Conservation (phyloP, 2,113 vertebrate genomes). For the Paradoxurus hermaphroditus region DNA sequence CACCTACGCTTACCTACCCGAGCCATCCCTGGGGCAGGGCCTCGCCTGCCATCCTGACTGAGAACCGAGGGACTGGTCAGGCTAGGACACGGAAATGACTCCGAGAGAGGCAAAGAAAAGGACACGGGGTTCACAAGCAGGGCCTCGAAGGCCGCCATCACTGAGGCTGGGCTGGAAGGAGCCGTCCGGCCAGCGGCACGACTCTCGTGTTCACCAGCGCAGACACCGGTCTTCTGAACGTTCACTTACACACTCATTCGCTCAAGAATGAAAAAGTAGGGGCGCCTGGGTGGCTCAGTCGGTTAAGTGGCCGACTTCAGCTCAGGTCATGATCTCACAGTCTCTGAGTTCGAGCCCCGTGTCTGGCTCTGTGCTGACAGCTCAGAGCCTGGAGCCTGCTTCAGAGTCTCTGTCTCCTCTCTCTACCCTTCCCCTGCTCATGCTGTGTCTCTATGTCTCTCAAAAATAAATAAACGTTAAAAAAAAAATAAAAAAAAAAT, state of each 20-base stretch:
- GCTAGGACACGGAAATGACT: background rate
- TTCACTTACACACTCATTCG: background rate
- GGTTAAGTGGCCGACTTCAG: no score
- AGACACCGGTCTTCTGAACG: background rate
- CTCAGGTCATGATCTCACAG: no score
- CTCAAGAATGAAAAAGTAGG: no score
- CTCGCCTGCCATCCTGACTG: background rate
- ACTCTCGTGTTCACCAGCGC: background rate
- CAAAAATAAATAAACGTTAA: no score
- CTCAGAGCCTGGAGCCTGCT: no score
- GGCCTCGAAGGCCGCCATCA: background rate
- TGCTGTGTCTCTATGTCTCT: no score
- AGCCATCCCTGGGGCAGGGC: background rate
- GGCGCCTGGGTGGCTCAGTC: no score
- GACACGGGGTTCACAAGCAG: background rate
- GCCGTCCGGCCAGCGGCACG: background rate
- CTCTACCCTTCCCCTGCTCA: no score
- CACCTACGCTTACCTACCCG: background rate
- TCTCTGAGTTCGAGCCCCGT: no score
- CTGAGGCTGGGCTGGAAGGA: background rate
- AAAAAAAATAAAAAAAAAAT: no score
- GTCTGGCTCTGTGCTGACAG: no score
- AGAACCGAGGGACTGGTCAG: background rate
- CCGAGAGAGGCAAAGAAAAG: background rate
- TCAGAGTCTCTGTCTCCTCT: no score